These are phyloP conservation scores for Solea solea DNA, from an alignment of 2,113 vertebrate species.

Conservation along the genomic window DNA sequence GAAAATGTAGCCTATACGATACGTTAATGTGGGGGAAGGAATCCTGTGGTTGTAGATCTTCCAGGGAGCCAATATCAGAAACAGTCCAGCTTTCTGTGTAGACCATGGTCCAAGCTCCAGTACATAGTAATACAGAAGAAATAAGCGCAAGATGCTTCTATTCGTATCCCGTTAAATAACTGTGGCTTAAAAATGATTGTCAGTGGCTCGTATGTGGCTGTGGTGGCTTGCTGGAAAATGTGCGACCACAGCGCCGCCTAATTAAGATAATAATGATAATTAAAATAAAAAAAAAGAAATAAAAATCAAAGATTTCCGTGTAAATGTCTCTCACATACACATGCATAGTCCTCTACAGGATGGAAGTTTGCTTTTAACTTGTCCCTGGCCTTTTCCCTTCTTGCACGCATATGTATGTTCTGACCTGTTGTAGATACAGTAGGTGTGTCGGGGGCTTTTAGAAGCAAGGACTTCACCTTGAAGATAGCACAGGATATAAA, in stretches of 20 bases:
- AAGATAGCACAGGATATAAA: constrained; percentile 50
- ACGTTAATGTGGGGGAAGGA: not conserved
- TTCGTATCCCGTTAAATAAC: too few species aligned
- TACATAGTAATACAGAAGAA: not conserved
- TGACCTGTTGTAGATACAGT: not conserved
- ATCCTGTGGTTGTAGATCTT: not conserved
- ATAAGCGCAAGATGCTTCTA: not conserved
- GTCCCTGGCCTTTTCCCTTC: not conserved
- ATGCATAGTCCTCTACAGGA: too few species aligned
- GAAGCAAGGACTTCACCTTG: constrained; percentile 47
- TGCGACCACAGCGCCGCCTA: not conserved
- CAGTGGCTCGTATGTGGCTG: not conserved
- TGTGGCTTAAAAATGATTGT: not conserved
- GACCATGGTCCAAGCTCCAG: not conserved
- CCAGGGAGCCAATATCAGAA: not conserved
- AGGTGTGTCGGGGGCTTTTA: constrained; percentile 3
- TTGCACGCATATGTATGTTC: not conserved
- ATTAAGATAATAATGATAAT: too few species aligned
- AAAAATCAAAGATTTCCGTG: too few species aligned
- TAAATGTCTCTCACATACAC: too few species aligned
- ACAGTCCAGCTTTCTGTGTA: not conserved
- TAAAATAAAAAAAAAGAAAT: too few species aligned
- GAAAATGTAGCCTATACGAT: not conserved
- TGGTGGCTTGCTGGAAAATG: not conserved
- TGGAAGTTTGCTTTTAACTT: not conserved